Evolutionary conservation across 2,888 invertebrate genomes (phyloP), one percentile per base, ranked within the genome.

Genomic region (Pristionchus maxplancki): DNA sequence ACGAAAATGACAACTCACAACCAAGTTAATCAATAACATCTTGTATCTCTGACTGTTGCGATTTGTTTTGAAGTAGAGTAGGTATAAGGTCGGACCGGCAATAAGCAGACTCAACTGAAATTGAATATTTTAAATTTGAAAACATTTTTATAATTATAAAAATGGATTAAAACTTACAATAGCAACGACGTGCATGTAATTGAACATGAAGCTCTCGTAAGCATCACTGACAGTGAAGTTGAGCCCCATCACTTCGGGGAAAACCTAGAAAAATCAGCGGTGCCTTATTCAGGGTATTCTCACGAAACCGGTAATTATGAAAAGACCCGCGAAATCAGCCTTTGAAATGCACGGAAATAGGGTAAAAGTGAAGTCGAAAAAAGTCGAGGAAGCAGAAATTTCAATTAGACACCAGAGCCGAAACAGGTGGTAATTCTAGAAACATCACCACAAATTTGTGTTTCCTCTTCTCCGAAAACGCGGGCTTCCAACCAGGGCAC

Each of bases 1-100:
- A 5, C n/a, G n/a, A 58, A n/a, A 58, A 58, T 31, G 64, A 31
- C 31, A 67, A 24, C 74, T 74, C 74, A 74, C 74, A 13, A 74
- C 74, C 31, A 74, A 9, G 28, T 74, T 74, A 4, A 74, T 74
- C 31, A 74, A 31, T 40, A 74, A 24, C 15, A 74, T 74, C 40
- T 40, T 74, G 74, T 74, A 74, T 37, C 74, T 37, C 40, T 74
- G 74, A 40, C 74, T 74, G 74, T 74, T 74, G 20, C 74, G 74
- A 40, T 74, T 74, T 0, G 74, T 74, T 24, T 74, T 74, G 74
- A 40, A 74, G 40, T 74, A 74, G 74, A 74, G n/a, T 9, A 74
- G 74, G 40, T 74, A 74, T 6, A 74, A 24, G 4, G 74, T 74
- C 20, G 40, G 40, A 15, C 37, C 37, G 24, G 74, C 74, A 5